phyloP scores from a whole-genome alignment of 2,797 vertebrate genomes.

The Danio kyathit region DNA sequence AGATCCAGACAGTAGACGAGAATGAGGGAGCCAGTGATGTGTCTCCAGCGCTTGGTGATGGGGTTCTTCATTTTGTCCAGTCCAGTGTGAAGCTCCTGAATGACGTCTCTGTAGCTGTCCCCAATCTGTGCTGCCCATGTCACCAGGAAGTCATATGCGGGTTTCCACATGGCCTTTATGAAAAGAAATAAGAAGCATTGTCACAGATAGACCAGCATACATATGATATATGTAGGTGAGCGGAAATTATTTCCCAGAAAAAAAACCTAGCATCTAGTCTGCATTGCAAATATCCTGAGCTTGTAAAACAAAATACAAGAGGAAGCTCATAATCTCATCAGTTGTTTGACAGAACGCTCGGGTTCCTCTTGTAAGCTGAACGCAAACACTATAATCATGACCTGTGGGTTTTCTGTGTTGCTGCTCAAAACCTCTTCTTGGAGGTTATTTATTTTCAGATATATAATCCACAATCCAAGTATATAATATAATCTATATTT shows the following conservation, averaged over 20 bases:
- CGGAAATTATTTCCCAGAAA: background rate
- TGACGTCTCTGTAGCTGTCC: conserved; percentile 95
- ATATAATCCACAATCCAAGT: too few species aligned
- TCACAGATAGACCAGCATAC: background rate
- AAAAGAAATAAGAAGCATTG: background rate
- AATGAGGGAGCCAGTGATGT: conserved; percentile 93
- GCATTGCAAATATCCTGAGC: background rate
- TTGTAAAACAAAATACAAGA: background rate
- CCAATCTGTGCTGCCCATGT: conserved; percentile 95
- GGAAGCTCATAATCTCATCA: conserved; percentile 6
- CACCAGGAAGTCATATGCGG: conserved; percentile 94
- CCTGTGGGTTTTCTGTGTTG: background rate
- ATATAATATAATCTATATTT: too few species aligned
- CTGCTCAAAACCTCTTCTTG: background rate
- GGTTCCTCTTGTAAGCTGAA: conserved; percentile 6
- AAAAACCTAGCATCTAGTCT: background rate
- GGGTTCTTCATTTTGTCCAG: conserved; percentile 97
- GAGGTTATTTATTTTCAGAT: too few species aligned
- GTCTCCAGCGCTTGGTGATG: conserved; percentile 96
- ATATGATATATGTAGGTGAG: background rate
- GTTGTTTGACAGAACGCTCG: background rate
- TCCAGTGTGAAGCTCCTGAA: conserved; percentile 94
- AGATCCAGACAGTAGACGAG: conserved; percentile 93
- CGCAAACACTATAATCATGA: background rate
- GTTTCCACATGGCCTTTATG: conserved; percentile 96